Evolutionary conservation across 2,888 invertebrate genomes (phyloP).

Genomic region (Melolontha melolontha): DNA sequence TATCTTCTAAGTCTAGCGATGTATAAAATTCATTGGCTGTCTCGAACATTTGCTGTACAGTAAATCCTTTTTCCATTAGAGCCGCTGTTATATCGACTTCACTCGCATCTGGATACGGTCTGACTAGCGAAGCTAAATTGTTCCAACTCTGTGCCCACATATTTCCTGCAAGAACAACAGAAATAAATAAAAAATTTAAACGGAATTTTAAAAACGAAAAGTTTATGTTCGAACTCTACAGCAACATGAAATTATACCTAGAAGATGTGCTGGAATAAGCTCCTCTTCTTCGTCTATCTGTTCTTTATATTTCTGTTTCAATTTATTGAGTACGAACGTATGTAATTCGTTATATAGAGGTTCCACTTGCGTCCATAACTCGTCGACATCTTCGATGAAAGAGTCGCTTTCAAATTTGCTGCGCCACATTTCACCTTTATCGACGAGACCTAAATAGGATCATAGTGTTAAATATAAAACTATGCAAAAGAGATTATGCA

Average conservation of each 20-base stretch:
- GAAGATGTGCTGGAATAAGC: conserved; percentile 76
- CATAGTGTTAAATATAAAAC: no score
- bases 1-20: conserved; percentile 72
- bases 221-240: not conserved
- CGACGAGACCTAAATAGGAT: conserved; percentile 62
- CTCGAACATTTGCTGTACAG: conserved; percentile 68
- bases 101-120: conserved; percentile 64
- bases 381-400: conserved; percentile 61
- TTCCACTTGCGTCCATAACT: conserved; percentile 71
- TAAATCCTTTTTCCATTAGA: conserved; percentile 63
- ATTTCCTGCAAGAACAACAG: conserved; percentile 66
- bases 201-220: conserved; percentile 45
- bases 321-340: conserved; percentile 71
- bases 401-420: conserved; percentile 64
- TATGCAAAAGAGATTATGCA: no score
- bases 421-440: conserved; percentile 68
- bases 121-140: conserved; percentile 66
- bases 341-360: conserved; percentile 75
- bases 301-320: conserved; percentile 68
- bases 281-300: conserved; percentile 65
- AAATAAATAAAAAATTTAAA: no score
- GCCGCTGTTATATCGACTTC: conserved; percentile 68
- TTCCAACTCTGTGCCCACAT: conserved; percentile 77
- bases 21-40: conserved; percentile 73
- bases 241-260: conserved; percentile 65